A percentile compares a stretch with the other conserved stretches of the same genome.
Conservation (phyloP, 35 echinoderm and acorn worm genomes). For the Amphiura filiformis region DNA sequence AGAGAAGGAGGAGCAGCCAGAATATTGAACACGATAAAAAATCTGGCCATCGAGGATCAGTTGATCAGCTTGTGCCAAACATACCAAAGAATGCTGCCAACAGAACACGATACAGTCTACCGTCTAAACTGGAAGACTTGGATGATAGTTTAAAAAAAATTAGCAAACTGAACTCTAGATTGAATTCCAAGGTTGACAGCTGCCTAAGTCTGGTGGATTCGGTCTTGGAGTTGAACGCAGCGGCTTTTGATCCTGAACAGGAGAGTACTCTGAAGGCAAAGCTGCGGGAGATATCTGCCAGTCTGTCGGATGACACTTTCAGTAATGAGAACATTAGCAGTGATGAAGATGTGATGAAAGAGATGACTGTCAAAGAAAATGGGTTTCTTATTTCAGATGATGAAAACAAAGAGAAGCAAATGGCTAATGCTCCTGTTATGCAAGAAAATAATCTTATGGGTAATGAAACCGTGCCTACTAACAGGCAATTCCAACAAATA, state of each 20-base stretch:
- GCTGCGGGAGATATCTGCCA: not conserved
- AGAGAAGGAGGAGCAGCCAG: not conserved
- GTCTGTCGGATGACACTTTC: not conserved
- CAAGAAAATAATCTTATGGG: not conserved
- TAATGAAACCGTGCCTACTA: not conserved
- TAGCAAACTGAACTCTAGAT: not conserved
- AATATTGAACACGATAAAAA: not conserved
- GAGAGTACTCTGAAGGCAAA: not conserved
- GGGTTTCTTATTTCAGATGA: not conserved
- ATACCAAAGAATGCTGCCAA: not conserved
- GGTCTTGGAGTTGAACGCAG: not conserved
- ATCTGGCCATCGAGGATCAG: not conserved
- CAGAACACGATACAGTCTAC: not conserved
- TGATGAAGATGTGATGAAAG: not conserved
- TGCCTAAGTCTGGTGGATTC: not conserved
- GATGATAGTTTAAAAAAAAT: not conserved
- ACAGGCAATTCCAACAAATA: too few relatives aligned
- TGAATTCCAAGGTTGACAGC: not conserved
- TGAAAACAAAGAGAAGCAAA: not conserved
- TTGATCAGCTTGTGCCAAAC: not conserved
- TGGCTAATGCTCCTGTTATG: not conserved
- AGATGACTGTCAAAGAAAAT: not conserved
- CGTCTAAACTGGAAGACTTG: not conserved
- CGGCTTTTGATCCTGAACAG: not conserved
- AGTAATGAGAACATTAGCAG: not conserved